These are phyloP conservation scores for Esox niger DNA, from an alignment of 2,113 vertebrate genomes.

Conservation along the genomic window DNA sequence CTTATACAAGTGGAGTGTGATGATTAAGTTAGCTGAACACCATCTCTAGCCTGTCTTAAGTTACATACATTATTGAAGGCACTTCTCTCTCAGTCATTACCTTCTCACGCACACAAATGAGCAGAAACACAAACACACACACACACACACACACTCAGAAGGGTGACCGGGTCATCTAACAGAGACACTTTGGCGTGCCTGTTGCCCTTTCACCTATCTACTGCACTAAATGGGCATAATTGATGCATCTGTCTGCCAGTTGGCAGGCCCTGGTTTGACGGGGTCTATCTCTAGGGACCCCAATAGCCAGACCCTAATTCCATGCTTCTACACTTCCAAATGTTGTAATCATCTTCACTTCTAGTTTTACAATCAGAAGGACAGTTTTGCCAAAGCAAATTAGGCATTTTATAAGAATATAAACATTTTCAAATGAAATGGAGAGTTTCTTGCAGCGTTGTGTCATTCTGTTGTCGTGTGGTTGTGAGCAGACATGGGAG, in stretches of 20 bases:
- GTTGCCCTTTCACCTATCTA: conserved; percentile 85
- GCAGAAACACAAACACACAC: conserved; percentile 15
- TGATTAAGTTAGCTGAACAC: background rate
- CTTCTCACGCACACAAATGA: conserved; percentile 1
- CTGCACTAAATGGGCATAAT: conserved; percentile 86
- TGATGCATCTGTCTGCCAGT: conserved; percentile 90
- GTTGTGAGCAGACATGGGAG: conserved; percentile 64
- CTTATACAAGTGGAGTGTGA: background rate
- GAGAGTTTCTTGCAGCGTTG: background rate
- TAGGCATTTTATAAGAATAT: no score
- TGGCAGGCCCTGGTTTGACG: conserved; percentile 83
- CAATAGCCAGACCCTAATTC: conserved; percentile 47
- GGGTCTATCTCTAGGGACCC: conserved; percentile 61
- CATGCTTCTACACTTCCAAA: background rate
- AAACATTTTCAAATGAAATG: no score
- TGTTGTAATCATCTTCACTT: background rate
- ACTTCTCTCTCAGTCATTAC: no score
- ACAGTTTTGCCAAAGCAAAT: conserved; percentile 12
- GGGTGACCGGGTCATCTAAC: conserved; percentile 68
- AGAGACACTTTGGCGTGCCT: conserved; percentile 75
- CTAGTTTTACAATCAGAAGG: conserved; percentile 26
- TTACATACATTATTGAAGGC: background rate
- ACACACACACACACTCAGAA: conserved; percentile 18
- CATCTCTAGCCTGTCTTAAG: background rate
- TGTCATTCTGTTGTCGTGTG: conserved; percentile 21